Evolutionary conservation across 1,140 invertebrate species (phyloP), one percentile per base, ranked within the genome.

Genomic region (Zaprionus kolodkinae): DNA sequence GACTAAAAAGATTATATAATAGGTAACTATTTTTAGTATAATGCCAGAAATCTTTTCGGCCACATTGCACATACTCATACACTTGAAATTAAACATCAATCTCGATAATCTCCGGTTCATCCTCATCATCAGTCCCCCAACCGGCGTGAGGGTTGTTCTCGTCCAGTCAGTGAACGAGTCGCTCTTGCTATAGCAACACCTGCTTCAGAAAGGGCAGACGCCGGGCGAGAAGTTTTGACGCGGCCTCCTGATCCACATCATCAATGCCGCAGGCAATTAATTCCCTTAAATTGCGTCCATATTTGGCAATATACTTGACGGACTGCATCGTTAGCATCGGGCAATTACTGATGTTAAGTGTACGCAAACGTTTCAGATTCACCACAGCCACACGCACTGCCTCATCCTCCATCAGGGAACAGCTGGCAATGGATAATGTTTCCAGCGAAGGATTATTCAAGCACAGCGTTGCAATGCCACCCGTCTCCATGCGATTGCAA

Each of bases 151-250:
- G 65, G 30, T 66, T 59, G 45, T 45, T 60, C 12, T 76, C 73
- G 38, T 77, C 56, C 12, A 66, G 84, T 89, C 86, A 89, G 76
- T 89, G 75, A 48, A 89, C 88, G n/a, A 79, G 72, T 57, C 86
- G 78, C 76, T 89, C 85, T 78, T 89, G 85, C 85, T 89, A 89
- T 81, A 89, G 76, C 36, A 85, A 43, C 63, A 81, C 81, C 17
- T 80, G 66, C 67, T 87, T 90, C 63, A 90, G 56, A 56, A 71
- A 73, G 2, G 86, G 86, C 27, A 72, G 10, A 21, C 80, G 57
- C 0, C 54, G 27, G 48, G 65, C 52, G 0, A 90, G 13, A 3
- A 86, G 55, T 12, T 74, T 59, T 36, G 83, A 63, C 0, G 82
- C 85, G 6, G 77, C 81, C 33, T 77, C 81, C 0, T 67, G 45